phyloP scores from a whole-genome alignment of 2,888 invertebrate species.

The Xestia sexstrigata region DNA sequence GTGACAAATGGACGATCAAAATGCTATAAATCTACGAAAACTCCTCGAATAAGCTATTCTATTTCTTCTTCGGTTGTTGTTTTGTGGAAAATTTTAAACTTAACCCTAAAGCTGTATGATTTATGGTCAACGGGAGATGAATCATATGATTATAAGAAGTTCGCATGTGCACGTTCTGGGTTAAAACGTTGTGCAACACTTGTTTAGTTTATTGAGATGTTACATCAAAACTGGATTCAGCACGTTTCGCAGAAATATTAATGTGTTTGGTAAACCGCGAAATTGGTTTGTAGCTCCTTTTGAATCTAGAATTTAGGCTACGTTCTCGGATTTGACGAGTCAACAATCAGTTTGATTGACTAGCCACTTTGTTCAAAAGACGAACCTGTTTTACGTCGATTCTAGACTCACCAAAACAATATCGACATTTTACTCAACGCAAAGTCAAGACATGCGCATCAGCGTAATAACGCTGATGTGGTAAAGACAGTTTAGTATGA shows the following conservation, averaged over 20 bases:
- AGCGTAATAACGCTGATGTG: not conserved
- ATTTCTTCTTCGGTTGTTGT: constrained; percentile 46
- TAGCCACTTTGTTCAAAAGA: not conserved
- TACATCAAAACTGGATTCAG: constrained; percentile 34
- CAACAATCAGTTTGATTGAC: constrained; percentile 8
- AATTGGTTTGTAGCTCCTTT: constrained; percentile 11
- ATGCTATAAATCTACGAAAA: constrained; percentile 55
- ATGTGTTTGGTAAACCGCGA: constrained; percentile 7
- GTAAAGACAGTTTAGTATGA: not conserved
- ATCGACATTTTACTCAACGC: not conserved
- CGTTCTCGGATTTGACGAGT: not conserved
- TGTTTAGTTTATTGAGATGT: constrained; percentile 34
- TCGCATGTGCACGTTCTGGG: constrained; percentile 30
- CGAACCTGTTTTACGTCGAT: not conserved
- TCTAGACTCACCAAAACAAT: not conserved
- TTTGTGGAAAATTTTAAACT: constrained; percentile 46
- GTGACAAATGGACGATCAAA: constrained; percentile 63
- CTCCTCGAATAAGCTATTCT: constrained; percentile 42
- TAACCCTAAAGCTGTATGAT: constrained; percentile 47
- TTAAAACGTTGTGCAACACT: constrained; percentile 41
- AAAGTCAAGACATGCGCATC: not conserved
- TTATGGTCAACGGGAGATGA: constrained; percentile 49
- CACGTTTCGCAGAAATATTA: constrained; percentile 31
- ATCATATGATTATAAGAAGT: constrained; percentile 41
- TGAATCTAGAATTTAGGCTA: constrained; percentile 1